Conservation (phyloP, 2,888 invertebrate genomes). For the Dorcus hopei region DNA sequence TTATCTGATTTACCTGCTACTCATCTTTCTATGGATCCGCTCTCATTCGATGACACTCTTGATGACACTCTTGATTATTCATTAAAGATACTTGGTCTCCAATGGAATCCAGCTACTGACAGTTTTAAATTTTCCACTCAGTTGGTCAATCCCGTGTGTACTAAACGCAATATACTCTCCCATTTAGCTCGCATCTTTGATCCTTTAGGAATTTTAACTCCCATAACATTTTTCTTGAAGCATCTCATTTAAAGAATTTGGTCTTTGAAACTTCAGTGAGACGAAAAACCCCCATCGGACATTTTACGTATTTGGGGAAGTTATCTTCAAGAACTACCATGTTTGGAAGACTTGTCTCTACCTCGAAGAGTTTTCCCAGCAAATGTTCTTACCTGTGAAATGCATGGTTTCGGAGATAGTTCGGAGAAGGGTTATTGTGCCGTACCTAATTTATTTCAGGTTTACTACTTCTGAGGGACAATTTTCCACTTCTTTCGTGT, state of each 20-base stretch:
- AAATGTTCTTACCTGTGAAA: background rate
- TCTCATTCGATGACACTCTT: background rate
- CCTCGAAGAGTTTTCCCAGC: background rate
- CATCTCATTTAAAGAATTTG: constrained; percentile 8
- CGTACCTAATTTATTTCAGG: constrained; percentile 8
- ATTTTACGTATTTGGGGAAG: background rate
- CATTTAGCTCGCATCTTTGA: background rate
- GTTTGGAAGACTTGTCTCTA: background rate
- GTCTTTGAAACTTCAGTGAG: constrained; percentile 7
- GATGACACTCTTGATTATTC: background rate
- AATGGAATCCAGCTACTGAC: background rate
- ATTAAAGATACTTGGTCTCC: background rate
- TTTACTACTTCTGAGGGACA: background rate
- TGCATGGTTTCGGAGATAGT: constrained; percentile 17
- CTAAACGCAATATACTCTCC: background rate
- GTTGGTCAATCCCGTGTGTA: background rate
- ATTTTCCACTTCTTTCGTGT: constrained; percentile 2
- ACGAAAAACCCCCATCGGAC: constrained; percentile 1
- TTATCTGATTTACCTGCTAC: background rate
- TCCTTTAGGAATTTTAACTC: background rate
- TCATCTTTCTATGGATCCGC: background rate
- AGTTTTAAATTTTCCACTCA: background rate
- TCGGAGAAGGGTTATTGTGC: constrained; percentile 9
- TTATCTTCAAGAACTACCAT: background rate
- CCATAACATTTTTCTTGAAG: constrained; percentile 1